These are phyloP conservation scores for Drosophila borborema DNA, from an alignment of 2,888 invertebrate genomes.

Conservation along the genomic window DNA sequence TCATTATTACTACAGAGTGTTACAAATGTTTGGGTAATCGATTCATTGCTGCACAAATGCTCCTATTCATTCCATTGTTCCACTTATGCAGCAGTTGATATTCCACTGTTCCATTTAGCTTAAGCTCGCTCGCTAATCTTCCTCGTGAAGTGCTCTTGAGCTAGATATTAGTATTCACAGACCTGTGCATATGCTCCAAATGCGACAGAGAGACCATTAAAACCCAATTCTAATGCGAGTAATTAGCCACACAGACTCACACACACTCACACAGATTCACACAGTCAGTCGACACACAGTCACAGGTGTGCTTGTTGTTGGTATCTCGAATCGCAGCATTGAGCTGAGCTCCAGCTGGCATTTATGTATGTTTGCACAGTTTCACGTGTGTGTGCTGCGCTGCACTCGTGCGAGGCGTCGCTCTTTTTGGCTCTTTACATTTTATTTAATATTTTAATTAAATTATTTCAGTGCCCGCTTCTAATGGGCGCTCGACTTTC, in stretches of 20 bases:
- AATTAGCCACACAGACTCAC: slow-evolving; percentile 42
- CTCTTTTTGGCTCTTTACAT: slow-evolving; percentile 63
- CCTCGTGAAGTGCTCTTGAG: slow-evolving; percentile 20
- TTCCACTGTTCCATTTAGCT: slow-evolving; percentile 1
- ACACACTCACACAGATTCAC: background rate
- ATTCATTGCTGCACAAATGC: background rate
- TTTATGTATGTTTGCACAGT: slow-evolving; percentile 33
- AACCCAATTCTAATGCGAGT: slow-evolving; percentile 45
- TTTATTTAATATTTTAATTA: slow-evolving; percentile 80
- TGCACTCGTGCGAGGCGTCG: slow-evolving; percentile 27
- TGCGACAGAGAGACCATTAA: slow-evolving; percentile 28
- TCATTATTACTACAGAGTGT: background rate
- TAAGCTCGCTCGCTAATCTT: background rate
- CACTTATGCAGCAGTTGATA: background rate
- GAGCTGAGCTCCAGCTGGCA: slow-evolving; percentile 24
- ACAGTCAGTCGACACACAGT: background rate
- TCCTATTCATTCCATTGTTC: background rate
- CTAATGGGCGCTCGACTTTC: slow-evolving; percentile 74
- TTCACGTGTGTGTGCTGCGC: slow-evolving; percentile 17
- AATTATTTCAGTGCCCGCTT: slow-evolving; percentile 71
- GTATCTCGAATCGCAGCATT: slow-evolving; percentile 30
- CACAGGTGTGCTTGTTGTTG: slow-evolving; percentile 1
- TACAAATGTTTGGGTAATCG: background rate
- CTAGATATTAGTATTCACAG: slow-evolving; percentile 13
- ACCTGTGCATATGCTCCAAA: slow-evolving; percentile 25